Conservation (phyloP, 2,888 invertebrate species). For the Eumacrocentrus americanus region DNA sequence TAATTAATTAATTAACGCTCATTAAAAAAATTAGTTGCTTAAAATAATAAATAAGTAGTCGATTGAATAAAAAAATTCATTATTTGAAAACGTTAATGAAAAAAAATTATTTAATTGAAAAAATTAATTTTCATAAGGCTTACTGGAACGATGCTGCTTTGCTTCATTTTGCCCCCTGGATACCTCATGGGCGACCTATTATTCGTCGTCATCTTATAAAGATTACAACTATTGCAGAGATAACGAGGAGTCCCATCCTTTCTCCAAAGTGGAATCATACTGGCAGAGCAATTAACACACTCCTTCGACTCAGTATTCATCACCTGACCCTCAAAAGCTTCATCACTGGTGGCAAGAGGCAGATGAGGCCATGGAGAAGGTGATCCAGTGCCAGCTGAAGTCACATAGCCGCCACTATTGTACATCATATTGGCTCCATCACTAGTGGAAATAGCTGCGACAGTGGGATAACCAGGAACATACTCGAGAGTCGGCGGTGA, state of each 20-base stretch:
- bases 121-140: constrained; percentile 34
- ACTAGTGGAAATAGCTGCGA: constrained; percentile 48
- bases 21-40: constrained; percentile 27
- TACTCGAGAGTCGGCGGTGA: constrained; percentile 49
- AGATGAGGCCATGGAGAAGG: constrained; percentile 63
- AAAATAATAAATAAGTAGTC: background rate
- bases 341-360: constrained; percentile 62
- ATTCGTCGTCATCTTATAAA: constrained; percentile 61
- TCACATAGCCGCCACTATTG: constrained; percentile 48
- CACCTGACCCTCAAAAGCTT: constrained; percentile 62
- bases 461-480: constrained; percentile 51
- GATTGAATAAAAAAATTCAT: too few species aligned
- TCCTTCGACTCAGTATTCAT: constrained; percentile 70
- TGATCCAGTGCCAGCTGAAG: constrained; percentile 61
- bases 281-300: constrained; percentile 72
- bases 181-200: constrained; percentile 64
- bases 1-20: too few species aligned
- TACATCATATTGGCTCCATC: constrained; percentile 51
- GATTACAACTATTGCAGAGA: constrained; percentile 83
- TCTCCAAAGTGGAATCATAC: constrained; percentile 81
- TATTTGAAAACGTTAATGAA: too few species aligned
- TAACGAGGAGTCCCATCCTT: constrained; percentile 86
- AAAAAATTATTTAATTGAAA: constrained; percentile 5
- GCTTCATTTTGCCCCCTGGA: constrained; percentile 52
- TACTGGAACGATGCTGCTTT: constrained; percentile 52